Evolutionary conservation across 2,797 vertebrate species (phyloP), one percentile per base, ranked within the genome.

Genomic region (Cyclopterus lumpus): DNA sequence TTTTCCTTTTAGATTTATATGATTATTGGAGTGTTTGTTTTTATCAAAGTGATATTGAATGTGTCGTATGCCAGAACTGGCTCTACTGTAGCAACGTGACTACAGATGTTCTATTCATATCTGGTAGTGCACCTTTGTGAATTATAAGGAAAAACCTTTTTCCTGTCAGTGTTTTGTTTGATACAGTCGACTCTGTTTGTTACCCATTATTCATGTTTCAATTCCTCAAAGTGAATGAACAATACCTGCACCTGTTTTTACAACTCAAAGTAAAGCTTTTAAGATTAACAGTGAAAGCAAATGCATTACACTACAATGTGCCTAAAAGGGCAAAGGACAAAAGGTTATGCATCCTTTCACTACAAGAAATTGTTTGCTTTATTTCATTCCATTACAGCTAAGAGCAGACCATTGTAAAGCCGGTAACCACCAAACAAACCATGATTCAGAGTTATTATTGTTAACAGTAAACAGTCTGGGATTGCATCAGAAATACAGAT

Each of bases 1-100:
- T 87, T 89, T 88, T 82, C 58, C 64, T 84, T 89, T 91, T 77
- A 76, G 77, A 76, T 83, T 66, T 76, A 8, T 72, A 54, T 44
- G 70, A 78, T 80, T 78, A 24, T 91, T 84, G 30, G 24, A 79
- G 40, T 67, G 75, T 85, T 80, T 59, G 4, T 85, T 75, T 68
- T 67, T 26, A 26, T 40, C 26, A 15, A 36, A 77, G 54, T 79
- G 26, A 36, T 36, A 36, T 73, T 79, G 12, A 71, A 68, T 76
- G 26, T 71, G 34, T 57, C 61, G 42, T 42, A 4, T 64, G 36
- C 7, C 12, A 46, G 48, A 69, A 64, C n/a, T 61, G 16, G 24
- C 64, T 58, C 26, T 40, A 67, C 63, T 48, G 70, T 77, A 79
- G 42, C 66, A 14, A 65, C 3, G 48, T 42, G 11, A 28, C 59